Evolutionary conservation across 2,797 vertebrate genomes (phyloP).

Genomic region (Morelia viridis): DNA sequence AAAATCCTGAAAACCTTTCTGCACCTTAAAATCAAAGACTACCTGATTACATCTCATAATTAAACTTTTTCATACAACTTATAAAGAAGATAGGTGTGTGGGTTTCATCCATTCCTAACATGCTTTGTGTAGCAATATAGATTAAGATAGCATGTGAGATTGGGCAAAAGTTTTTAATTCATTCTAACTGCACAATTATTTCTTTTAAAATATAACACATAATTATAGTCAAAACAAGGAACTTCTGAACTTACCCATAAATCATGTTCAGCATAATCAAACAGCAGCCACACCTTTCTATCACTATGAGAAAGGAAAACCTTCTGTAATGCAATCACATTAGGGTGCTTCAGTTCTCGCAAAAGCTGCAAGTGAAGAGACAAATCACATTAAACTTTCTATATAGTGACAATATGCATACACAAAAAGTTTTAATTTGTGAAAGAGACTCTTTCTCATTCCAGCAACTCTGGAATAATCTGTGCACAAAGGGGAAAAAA

Average conservation of each 20-base stretch:
- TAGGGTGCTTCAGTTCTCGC: conserved; percentile 94
- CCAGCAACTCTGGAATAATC: not conserved
- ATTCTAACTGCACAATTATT: not conserved
- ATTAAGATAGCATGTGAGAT: not conserved
- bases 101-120: not conserved
- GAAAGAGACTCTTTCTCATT: not conserved
- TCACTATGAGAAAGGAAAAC: conserved; percentile 98
- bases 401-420: conserved; percentile 15
- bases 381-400: conserved; percentile 41
- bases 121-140: not conserved
- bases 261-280: conserved; percentile 97
- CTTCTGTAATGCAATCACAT: conserved; percentile 97
- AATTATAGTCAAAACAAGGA: not conserved
- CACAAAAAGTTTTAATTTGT: not conserved
- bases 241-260: conserved; percentile 87
- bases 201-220: not conserved
- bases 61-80: not conserved
- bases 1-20: not conserved
- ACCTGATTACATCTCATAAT: not conserved
- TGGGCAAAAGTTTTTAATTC: not conserved
- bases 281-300: conserved; percentile 96
- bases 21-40: not conserved
- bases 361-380: conserved; percentile 84
- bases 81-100: not conserved
- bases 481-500: not conserved